A percentile compares a stretch with the other conserved stretches of the same genome.
Conservation (phyloP, 2,113 vertebrate genomes). For the Hyperopisus bebe region DNA sequence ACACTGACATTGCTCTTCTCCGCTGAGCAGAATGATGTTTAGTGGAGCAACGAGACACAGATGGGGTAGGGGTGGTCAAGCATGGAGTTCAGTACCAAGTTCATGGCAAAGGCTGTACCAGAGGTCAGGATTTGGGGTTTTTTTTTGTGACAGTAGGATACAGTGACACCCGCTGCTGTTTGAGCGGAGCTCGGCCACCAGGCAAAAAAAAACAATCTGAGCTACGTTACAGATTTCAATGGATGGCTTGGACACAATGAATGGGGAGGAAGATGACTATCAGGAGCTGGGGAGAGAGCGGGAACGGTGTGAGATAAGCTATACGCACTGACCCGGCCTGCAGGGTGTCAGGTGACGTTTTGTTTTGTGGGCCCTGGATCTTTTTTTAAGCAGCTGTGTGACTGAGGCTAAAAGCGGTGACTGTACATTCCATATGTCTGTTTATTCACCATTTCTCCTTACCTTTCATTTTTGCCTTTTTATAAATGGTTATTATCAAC, state of each 20-base stretch:
- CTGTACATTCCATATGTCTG: constrained; percentile 54
- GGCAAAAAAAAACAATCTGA: not conserved
- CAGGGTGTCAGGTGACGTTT: not conserved
- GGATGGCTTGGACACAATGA: not conserved
- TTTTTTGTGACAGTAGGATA: constrained; percentile 5
- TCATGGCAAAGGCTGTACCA: not conserved
- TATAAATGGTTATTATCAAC: constrained; percentile 37
- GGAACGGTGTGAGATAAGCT: not conserved
- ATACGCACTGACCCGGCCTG: not conserved
- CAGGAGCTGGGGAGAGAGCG: not conserved
- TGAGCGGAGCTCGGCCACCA: not conserved
- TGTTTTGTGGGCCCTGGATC: not conserved
- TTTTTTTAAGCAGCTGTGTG: not conserved
- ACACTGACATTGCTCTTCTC: constrained; percentile 71
- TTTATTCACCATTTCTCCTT: constrained; percentile 17
- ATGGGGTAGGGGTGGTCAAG: not conserved
- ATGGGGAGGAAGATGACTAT: not conserved
- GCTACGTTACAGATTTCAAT: not conserved
- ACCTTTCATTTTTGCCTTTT: constrained; percentile 23
- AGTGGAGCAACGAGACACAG: constrained; percentile 8
- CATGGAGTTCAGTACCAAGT: not conserved
- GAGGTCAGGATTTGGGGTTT: not conserved
- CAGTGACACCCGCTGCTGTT: not conserved
- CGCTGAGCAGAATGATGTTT: constrained; percentile 39
- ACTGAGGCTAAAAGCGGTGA: not conserved